Evolutionary conservation across 30 jellyfish, hydroid and myxozoan species (phyloP).

Genomic region (Hydra vulgaris): DNA sequence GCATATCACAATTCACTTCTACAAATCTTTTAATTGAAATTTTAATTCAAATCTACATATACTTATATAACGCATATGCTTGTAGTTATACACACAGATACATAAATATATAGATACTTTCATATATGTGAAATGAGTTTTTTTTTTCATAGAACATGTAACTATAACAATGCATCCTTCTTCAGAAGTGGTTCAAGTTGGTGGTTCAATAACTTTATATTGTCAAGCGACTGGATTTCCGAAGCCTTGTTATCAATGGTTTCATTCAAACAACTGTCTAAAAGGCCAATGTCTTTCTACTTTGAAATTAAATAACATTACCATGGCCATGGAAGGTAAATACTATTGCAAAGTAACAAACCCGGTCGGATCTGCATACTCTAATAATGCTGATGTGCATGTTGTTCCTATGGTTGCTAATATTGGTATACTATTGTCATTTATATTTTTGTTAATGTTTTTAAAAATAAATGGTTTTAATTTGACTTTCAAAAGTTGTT

Average conservation of each 20-base stretch:
- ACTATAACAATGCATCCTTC: constrained; percentile 51
- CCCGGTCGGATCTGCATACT: constrained; percentile 34
- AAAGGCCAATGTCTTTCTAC: constrained; percentile 29
- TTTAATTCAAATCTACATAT: too few relatives aligned
- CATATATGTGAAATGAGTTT: not conserved
- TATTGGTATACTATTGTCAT: constrained; percentile 7
- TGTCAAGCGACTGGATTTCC: constrained; percentile 86
- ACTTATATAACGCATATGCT: too few relatives aligned
- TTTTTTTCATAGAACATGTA: constrained; percentile 55
- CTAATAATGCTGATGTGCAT: constrained; percentile 32
- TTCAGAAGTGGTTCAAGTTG: constrained; percentile 41
- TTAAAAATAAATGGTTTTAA: not conserved
- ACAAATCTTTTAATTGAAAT: too few relatives aligned
- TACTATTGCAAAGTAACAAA: constrained; percentile 54
- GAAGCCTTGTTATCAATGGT: constrained; percentile 58
- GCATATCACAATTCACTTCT: too few relatives aligned
- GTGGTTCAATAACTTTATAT: constrained; percentile 11
- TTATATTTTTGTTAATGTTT: not conserved
- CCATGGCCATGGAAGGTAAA: constrained; percentile 41
- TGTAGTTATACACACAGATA: too few relatives aligned
- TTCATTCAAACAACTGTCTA: constrained; percentile 15
- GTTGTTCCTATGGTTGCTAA: constrained; percentile 40
- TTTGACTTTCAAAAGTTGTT: too few relatives aligned
- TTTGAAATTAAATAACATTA: constrained; percentile 18
- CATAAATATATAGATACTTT: too few relatives aligned